Base-by-base conservation (phyloP, 1,140 invertebrate species). In the Bilobella aurantiaca region DNA sequence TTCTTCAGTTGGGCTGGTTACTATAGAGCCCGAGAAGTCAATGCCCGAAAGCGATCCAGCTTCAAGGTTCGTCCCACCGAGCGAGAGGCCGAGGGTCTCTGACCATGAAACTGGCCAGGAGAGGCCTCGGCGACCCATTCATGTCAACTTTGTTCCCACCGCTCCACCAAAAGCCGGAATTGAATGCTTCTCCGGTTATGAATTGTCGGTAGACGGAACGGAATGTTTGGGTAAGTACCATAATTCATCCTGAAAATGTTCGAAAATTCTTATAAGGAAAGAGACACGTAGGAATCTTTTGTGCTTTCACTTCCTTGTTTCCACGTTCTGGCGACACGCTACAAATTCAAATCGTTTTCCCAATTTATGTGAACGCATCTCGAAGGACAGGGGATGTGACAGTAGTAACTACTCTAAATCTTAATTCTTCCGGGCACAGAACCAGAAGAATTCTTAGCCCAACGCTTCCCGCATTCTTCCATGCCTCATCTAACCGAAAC, bases 141-240 rank as follows among this genome's bases (percentile, higher is more conserved):
- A 31, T 8, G 49, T 53, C 49, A 3, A 53, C 8, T 23, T 53
- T 5, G 25, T 53, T 53, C 49, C 49, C 25, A 8, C 49, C 12
- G n/a, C n/a, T n/a, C 12, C 32, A 57, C n/a, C 18, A 46, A 37
- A 63, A 28, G 58, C 34, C 25, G 64, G 64, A 63, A 65, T 72
- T 57, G 68, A 72, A 57, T 72, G 71, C 47, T 69, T 67, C 42
- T 14, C 59, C n/a, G 71, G 71, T 0, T 69, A 72, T 34, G 1
- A 65, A 47, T 32, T 72, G 1, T 69, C 71, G 2, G 5, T 28
- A 0, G 71, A 72, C 60, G 68, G 67, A 49, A 29, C 57, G 0
- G 66, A 67, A 62, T 72, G 71, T 32, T 28, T 68, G 37, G 71
- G 70, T 72, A 66, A 63, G 46, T 3, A 25, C 12, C 16, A 34